A percentile compares a stretch with the other conserved stretches of the same genome.
These are phyloP conservation scores for Cephus cinctus DNA, from an alignment of 1,140 invertebrate genomes.

Conservation along the genomic window DNA sequence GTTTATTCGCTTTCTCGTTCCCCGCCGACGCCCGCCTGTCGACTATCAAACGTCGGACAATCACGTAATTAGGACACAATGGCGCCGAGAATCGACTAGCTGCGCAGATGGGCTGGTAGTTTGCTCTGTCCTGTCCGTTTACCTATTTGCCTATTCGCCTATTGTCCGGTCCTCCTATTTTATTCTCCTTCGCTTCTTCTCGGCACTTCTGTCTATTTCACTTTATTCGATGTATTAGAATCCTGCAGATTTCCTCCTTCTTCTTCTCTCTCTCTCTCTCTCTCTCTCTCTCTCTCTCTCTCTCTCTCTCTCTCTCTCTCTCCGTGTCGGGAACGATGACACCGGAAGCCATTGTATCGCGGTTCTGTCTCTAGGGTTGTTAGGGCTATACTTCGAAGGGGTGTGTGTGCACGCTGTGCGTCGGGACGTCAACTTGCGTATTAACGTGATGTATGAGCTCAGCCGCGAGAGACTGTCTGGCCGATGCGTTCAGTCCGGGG, in stretches of 20 bases:
- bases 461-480: conserved; percentile 19
- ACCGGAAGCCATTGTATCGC: conserved; percentile 31
- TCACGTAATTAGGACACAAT: conserved; percentile 41
- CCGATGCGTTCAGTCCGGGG: conserved; percentile 24
- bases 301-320: background rate
- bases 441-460: conserved; percentile 37
- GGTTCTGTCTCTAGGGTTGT: conserved; percentile 20
- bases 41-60: conserved; percentile 33
- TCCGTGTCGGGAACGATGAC: too few species aligned
- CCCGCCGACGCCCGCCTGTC: conserved; percentile 17
- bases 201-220: too few species aligned
- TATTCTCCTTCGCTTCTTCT: too few species aligned
- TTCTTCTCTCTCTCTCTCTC: too few species aligned
- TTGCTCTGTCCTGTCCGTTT: background rate
- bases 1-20: too few species aligned
- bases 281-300: too few species aligned
- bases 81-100: conserved; percentile 19
- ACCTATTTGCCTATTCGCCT: background rate
- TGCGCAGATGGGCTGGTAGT: background rate
- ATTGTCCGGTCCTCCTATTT: too few species aligned
- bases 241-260: too few species aligned
- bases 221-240: too few species aligned
- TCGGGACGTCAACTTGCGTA: conserved; percentile 9
- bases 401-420: too few species aligned
- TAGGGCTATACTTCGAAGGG: conserved; percentile 13